Evolutionary conservation across 1,140 invertebrate species (phyloP).

Genomic region (Frieseomelitta varia): DNA sequence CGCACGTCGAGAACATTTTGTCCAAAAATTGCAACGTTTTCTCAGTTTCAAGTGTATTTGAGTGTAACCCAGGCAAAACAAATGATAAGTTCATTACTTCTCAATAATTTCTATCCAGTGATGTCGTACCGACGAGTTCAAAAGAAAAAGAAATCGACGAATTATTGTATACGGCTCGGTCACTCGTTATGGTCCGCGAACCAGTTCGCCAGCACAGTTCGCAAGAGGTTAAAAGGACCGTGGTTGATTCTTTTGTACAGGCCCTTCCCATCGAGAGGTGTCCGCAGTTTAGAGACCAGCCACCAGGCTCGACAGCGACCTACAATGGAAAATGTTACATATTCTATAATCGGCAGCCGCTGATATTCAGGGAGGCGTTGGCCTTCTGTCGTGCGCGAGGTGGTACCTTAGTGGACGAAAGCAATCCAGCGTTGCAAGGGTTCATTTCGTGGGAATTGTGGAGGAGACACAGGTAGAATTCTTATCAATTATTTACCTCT

Average conservation of each 20-base stretch:
- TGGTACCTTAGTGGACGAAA: conserved; percentile 94
- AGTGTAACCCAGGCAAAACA: too few species aligned
- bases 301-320: conserved; percentile 94
- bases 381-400: conserved; percentile 89
- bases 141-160: too few species aligned
- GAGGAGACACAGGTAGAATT: conserved; percentile 89
- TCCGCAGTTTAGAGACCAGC: conserved; percentile 95
- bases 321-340: conserved; percentile 98
- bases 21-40: too few species aligned
- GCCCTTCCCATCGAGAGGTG: conserved; percentile 96
- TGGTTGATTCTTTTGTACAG: conserved; percentile 67
- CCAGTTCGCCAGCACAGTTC: too few species aligned
- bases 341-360: conserved; percentile 94
- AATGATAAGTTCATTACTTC: too few species aligned
- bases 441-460: conserved; percentile 97
- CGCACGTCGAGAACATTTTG: too few species aligned
- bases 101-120: too few species aligned
- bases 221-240: too few species aligned
- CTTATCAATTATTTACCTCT: background rate
- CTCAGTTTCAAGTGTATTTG: too few species aligned
- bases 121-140: too few species aligned
- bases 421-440: conserved; percentile 95
- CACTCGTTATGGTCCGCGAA: too few species aligned
- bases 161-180: too few species aligned
- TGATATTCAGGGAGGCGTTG: conserved; percentile 91